phyloP scores from a whole-genome alignment of 2,113 vertebrate species.

The Phrynosoma platyrhinos region DNA sequence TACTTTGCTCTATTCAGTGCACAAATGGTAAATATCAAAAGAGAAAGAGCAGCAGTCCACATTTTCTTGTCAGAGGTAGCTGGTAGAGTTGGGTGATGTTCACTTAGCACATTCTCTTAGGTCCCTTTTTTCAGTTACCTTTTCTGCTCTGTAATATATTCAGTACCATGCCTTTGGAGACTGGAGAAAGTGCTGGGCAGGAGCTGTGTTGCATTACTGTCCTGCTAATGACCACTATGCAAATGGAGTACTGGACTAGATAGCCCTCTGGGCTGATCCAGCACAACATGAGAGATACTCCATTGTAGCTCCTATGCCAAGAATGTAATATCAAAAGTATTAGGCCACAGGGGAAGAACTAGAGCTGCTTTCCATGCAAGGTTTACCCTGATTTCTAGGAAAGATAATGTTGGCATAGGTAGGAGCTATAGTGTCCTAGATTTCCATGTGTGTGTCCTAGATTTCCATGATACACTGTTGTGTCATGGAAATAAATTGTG shows the following conservation, averaged over 20 bases:
- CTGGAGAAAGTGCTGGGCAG: neutral
- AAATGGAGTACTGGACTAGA: neutral
- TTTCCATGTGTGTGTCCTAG: neutral
- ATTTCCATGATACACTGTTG: neutral
- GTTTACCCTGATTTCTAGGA: neutral
- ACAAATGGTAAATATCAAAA: conserved; percentile 8
- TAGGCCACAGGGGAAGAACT: neutral
- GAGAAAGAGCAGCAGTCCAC: neutral
- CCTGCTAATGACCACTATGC: neutral
- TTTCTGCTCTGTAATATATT: too few relatives aligned
- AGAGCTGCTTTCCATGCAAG: neutral
- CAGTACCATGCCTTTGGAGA: neutral
- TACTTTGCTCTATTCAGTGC: conserved; percentile 1
- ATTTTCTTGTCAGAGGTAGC: neutral
- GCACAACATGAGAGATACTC: neutral
- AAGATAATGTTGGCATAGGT: neutral
- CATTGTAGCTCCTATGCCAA: neutral
- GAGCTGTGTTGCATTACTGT: neutral
- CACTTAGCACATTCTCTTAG: too few relatives aligned
- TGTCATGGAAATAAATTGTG: neutral
- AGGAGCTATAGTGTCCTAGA: neutral
- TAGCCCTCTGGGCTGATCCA: neutral
- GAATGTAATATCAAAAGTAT: neutral
- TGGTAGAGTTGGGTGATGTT: neutral
- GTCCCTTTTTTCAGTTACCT: neutral